Percentiles rank a stretch among this genome's conserved stretches.
phyloP scores from a whole-genome alignment of 2,797 vertebrate genomes.

The Anguilla anguilla region DNA sequence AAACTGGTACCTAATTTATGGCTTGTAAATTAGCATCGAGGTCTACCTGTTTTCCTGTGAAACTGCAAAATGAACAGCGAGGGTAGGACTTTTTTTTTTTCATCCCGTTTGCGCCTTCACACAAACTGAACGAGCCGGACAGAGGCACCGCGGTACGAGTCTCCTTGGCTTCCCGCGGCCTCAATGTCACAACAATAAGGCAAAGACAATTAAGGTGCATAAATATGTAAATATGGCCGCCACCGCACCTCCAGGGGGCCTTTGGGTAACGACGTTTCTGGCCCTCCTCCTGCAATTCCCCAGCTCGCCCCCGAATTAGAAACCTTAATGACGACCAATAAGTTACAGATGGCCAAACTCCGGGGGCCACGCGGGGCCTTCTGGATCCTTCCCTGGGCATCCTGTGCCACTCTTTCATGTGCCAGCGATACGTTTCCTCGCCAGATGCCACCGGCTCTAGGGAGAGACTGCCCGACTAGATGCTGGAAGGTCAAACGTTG shows the following conservation, averaged over 20 bases:
- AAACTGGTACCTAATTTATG: not conserved
- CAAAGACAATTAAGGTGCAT: conserved; percentile 80
- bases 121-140: not conserved
- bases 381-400: conserved; percentile 65
- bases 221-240: conserved; percentile 80
- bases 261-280: conserved; percentile 75
- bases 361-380: conserved; percentile 64
- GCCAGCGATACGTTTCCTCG: conserved; percentile 65
- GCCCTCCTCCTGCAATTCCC: conserved; percentile 77
- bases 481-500: conserved; percentile 75
- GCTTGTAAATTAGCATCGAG: not conserved
- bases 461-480: conserved; percentile 65
- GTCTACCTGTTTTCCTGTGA: not conserved
- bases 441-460: conserved; percentile 72
- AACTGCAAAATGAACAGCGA: not conserved
- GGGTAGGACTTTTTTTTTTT: not conserved
- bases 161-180: conserved; percentile 46
- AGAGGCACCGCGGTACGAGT: not conserved
- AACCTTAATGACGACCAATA: conserved; percentile 81
- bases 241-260: conserved; percentile 67
- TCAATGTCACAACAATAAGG: conserved; percentile 73
- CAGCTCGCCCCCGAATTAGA: conserved; percentile 77
- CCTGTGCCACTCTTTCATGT: conserved; percentile 61
- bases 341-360: conserved; percentile 79
- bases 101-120: not conserved